These are phyloP conservation scores for Cololabis saira DNA, from an alignment of 2,113 vertebrate species.

Conservation along the genomic window DNA sequence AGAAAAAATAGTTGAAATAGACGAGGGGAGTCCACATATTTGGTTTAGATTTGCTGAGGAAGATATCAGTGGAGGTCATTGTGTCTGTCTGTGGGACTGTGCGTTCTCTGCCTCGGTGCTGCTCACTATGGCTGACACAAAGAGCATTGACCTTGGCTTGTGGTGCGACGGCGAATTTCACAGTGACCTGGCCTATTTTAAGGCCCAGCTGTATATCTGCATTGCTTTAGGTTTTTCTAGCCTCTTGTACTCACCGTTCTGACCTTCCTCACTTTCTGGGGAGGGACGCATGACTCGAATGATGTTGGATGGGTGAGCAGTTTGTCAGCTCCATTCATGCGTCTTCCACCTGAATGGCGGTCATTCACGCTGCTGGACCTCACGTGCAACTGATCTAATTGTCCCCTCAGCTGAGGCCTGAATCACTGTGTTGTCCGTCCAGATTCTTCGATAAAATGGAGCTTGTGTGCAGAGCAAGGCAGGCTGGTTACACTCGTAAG, in stretches of 20 bases:
- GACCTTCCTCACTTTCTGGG: slow-evolving; percentile 22
- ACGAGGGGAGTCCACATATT: slow-evolving; percentile 13
- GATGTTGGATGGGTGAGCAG: slow-evolving; percentile 5
- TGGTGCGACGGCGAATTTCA: slow-evolving; percentile 45
- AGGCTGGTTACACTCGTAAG: slow-evolving; percentile 29
- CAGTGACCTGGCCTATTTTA: slow-evolving; percentile 69
- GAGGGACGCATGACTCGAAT: slow-evolving; percentile 52
- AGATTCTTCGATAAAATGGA: slow-evolving; percentile 15
- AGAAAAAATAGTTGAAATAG: slow-evolving; percentile 18
- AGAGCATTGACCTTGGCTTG: slow-evolving; percentile 54
- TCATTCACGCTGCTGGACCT: slow-evolving; percentile 36
- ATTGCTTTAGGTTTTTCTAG: slow-evolving; percentile 6
- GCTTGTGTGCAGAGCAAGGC: slow-evolving; percentile 9
- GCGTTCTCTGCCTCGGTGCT: slow-evolving; percentile 23
- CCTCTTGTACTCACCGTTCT: slow-evolving; percentile 16
- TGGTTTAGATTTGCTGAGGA: slow-evolving; percentile 6
- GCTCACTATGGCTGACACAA: slow-evolving; percentile 31
- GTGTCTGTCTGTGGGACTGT: slow-evolving; percentile 3
- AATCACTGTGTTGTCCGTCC: slow-evolving; percentile 28
- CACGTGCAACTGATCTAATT: slow-evolving; percentile 37
- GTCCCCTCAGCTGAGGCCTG: slow-evolving; percentile 9
- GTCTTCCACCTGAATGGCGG: slow-evolving; percentile 40
- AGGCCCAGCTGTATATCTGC: slow-evolving; percentile 29
- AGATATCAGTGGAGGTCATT: slow-evolving; percentile 8
- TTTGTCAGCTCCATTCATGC: slow-evolving; percentile 32